Conservation (phyloP, 2,113 vertebrate species). For the Sebastes schlegelii region DNA sequence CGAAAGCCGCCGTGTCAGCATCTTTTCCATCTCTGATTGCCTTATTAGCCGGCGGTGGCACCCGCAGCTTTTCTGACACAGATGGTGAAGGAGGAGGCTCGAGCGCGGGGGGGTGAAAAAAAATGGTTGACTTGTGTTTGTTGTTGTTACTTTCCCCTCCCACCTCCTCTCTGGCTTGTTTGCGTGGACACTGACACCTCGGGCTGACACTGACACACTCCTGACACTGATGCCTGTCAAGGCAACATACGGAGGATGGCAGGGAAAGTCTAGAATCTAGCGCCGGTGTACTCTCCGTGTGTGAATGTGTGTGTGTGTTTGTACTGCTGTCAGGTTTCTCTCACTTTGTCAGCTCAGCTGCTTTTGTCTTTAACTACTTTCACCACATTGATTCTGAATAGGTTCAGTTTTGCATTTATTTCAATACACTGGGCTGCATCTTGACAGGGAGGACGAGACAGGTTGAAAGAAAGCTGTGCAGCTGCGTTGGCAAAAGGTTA, state of each 20-base stretch:
- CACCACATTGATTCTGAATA: slow-evolving; percentile 64
- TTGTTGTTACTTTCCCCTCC: slow-evolving; percentile 74
- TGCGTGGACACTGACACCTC: slow-evolving; percentile 84
- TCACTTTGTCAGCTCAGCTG: slow-evolving; percentile 63
- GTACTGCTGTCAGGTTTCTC: slow-evolving; percentile 70
- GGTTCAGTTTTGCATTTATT: slow-evolving; percentile 56
- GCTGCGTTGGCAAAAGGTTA: slow-evolving; percentile 47
- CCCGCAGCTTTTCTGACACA: slow-evolving; percentile 84
- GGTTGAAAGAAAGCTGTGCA: slow-evolving; percentile 31
- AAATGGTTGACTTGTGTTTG: slow-evolving; percentile 81
- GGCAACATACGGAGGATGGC: slow-evolving; percentile 71
- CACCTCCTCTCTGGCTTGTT: slow-evolving; percentile 75
- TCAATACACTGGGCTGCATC: slow-evolving; percentile 43
- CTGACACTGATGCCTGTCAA: slow-evolving; percentile 83
- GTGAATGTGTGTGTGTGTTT: slow-evolving; percentile 48
- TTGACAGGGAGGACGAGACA: slow-evolving; percentile 16
- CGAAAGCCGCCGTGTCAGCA: slow-evolving; percentile 86
- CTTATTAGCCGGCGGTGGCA: slow-evolving; percentile 87
- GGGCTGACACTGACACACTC: slow-evolving; percentile 79
- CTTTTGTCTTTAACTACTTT: slow-evolving; percentile 68
- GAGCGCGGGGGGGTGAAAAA: slow-evolving; percentile 17
- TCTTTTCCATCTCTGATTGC: slow-evolving; percentile 88
- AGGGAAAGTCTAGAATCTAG: slow-evolving; percentile 59
- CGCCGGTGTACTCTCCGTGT: slow-evolving; percentile 35
- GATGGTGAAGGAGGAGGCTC: slow-evolving; percentile 77